Conservation (phyloP, 2,113 vertebrate genomes). For the Proterorhinus semilunaris region DNA sequence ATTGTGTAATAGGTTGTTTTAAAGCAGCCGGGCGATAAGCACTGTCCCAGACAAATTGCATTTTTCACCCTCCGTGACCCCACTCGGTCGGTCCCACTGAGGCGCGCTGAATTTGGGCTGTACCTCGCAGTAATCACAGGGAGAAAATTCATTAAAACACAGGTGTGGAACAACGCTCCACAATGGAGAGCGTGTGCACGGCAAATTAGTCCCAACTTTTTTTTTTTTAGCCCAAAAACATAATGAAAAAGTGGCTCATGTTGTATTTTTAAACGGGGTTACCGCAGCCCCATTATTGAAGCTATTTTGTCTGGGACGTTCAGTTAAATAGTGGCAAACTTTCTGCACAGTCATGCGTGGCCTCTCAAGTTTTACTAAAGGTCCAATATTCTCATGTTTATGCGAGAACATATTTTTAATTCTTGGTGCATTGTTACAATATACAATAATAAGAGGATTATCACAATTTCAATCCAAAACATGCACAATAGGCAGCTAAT, state of each 20-base stretch:
- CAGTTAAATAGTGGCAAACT: neutral
- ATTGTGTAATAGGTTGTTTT: conserved; percentile 47
- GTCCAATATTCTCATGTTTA: no score
- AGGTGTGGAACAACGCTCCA: neutral
- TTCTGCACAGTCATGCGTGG: neutral
- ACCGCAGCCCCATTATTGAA: neutral
- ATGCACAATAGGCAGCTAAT: no score
- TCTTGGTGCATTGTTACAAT: no score
- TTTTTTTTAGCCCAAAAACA: neutral
- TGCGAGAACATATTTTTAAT: no score
- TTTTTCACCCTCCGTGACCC: conserved; percentile 31
- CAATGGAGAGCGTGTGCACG: conserved; percentile 27
- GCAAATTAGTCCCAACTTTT: conserved; percentile 9
- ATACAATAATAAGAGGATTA: no score
- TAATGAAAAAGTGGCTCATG: conserved; percentile 16
- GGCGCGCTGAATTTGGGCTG: conserved; percentile 1
- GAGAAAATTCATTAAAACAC: conserved; percentile 18
- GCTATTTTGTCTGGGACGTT: neutral
- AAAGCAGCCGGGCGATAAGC: conserved; percentile 45
- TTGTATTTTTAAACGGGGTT: conserved; percentile 2
- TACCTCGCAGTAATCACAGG: conserved; percentile 15
- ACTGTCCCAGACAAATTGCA: conserved; percentile 43
- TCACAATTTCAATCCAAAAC: no score
- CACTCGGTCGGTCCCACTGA: conserved; percentile 10
- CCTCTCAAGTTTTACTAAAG: no score